Evolutionary conservation across 2,113 vertebrate genomes (phyloP).

Genomic region (Microtus pennsylvanicus): DNA sequence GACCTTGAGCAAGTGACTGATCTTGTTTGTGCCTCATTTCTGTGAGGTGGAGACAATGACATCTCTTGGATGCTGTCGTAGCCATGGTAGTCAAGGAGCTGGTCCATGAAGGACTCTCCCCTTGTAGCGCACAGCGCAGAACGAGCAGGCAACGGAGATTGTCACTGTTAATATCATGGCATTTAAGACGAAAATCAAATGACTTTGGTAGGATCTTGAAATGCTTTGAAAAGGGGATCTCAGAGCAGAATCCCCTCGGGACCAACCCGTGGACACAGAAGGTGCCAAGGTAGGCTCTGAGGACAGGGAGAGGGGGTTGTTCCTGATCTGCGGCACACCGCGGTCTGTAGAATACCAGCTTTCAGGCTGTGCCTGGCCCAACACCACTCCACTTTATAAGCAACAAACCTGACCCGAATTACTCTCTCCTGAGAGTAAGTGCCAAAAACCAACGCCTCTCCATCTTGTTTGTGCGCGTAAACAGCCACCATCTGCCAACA

Average conservation of each 20-base stretch:
- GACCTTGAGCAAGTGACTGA: neutral
- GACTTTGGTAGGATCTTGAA: neutral
- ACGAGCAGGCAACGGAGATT: neutral
- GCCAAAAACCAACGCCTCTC: neutral
- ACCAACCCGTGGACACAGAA: too few species aligned
- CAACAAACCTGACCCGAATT: conserved; percentile 3
- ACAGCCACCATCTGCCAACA: conserved; percentile 34
- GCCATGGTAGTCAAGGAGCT: neutral
- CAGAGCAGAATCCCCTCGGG: too few species aligned
- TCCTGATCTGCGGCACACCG: neutral
- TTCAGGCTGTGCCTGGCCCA: neutral
- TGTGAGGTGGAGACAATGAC: neutral
- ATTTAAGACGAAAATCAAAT: neutral
- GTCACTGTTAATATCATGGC: neutral
- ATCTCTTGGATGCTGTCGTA: neutral
- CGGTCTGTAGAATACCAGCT: neutral
- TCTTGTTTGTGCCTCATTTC: neutral
- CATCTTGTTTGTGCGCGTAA: neutral
- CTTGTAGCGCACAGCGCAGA: neutral
- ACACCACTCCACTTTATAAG: neutral
- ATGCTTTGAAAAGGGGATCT: neutral
- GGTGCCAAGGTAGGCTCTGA: neutral
- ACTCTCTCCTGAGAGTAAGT: neutral
- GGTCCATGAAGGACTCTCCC: neutral
- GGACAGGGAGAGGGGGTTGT: too few species aligned